These are phyloP conservation scores for Dryobates pubescens DNA, from an alignment of 2,797 vertebrate genomes.

Conservation along the genomic window DNA sequence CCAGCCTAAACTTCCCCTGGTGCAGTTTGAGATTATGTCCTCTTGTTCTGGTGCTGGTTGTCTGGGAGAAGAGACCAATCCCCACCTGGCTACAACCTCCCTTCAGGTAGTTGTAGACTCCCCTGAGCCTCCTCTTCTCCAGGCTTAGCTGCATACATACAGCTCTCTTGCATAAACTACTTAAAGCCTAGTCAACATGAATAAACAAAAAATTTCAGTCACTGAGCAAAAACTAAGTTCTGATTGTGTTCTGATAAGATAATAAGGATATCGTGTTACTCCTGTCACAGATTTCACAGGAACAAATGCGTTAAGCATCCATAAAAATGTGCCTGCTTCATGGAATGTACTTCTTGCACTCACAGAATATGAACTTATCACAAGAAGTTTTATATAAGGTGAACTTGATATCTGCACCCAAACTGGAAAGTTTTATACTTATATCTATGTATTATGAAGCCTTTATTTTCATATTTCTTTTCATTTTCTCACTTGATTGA, in stretches of 20 bases:
- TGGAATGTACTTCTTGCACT: not conserved
- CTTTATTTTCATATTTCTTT: not conserved
- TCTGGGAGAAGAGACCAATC: too few relatives aligned
- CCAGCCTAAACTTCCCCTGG: too few relatives aligned
- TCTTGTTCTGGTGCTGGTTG: too few relatives aligned
- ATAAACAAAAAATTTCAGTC: not conserved
- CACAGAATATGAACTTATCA: not conserved
- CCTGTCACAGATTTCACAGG: not conserved
- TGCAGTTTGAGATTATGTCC: too few relatives aligned
- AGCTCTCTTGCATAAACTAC: not conserved
- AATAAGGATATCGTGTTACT: not conserved
- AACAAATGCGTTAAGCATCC: not conserved
- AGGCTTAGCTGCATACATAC: not conserved
- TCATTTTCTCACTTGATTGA: rapidly evolving
- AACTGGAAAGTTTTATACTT: not conserved
- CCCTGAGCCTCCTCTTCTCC: too few relatives aligned
- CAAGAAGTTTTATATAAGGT: not conserved
- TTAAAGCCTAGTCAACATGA: not conserved
- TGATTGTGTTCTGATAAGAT: not conserved
- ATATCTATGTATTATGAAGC: not conserved
- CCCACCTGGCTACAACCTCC: too few relatives aligned
- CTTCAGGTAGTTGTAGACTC: too few relatives aligned
- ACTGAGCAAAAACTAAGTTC: not conserved
- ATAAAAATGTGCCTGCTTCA: not conserved
- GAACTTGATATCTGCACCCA: not conserved